These are phyloP conservation scores for Anguilla obscura DNA, from an alignment of 2,797 vertebrate genomes.

Conservation along the genomic window DNA sequence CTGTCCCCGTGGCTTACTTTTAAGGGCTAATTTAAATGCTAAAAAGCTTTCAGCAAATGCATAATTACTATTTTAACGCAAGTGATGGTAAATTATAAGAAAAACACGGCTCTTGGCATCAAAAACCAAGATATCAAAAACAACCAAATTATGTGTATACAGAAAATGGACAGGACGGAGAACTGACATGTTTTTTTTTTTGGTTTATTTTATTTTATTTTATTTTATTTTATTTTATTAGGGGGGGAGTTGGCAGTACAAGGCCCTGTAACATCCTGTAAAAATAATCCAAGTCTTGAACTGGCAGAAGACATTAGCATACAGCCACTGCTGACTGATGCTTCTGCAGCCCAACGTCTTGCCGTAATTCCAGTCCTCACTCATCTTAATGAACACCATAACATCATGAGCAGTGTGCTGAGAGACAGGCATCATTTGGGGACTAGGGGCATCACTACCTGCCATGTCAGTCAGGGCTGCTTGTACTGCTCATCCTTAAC, in stretches of 20 bases:
- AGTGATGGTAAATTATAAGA: constrained; percentile 10
- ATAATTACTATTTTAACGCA: background rate
- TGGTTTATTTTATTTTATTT: too few relatives aligned
- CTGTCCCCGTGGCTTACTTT: constrained; percentile 19
- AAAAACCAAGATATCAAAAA: background rate
- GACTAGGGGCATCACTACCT: background rate
- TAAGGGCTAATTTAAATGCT: constrained; percentile 16
- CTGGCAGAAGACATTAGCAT: background rate
- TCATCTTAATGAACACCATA: background rate
- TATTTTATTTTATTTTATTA: background rate
- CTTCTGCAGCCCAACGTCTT: background rate
- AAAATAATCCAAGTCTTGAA: background rate
- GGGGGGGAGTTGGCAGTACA: background rate
- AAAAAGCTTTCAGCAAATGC: background rate
- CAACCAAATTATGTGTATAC: background rate
- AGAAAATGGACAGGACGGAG: background rate
- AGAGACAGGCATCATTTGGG: background rate
- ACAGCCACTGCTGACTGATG: background rate
- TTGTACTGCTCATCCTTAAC: background rate
- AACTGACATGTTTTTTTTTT: background rate
- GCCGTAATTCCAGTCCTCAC: background rate
- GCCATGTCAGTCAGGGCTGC: background rate
- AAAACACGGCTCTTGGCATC: background rate
- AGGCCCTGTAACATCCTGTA: background rate
- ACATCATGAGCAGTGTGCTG: constrained; percentile 7